Evolutionary conservation across 2,888 invertebrate genomes (phyloP).

Genomic region (Diaperis boleti): DNA sequence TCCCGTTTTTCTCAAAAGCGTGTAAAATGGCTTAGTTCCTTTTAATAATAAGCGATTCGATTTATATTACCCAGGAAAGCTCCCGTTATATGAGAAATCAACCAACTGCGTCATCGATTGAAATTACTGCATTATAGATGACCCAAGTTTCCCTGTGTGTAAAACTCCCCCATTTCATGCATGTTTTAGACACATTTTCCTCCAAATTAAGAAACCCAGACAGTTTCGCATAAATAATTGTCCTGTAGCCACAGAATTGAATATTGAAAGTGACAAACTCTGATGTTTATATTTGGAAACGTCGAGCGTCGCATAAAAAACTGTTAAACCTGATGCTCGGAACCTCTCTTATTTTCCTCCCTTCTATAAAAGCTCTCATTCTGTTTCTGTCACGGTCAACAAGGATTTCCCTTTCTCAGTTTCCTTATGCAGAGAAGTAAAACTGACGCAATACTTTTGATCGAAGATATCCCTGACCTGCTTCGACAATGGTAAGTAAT

Average conservation of each 20-base stretch:
- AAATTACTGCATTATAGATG: slow-evolving; percentile 4
- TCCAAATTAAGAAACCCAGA: too few relatives aligned
- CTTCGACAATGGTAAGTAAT: slow-evolving; percentile 45
- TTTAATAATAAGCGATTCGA: too few relatives aligned
- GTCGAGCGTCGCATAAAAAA: slow-evolving; percentile 4
- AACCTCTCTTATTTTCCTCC: slow-evolving; percentile 23
- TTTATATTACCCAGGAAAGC: too few relatives aligned
- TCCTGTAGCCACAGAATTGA: too few relatives aligned
- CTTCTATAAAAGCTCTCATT: slow-evolving; percentile 29
- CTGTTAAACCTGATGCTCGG: slow-evolving; percentile 25
- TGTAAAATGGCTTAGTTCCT: too few relatives aligned
- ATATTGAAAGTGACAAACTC: too few relatives aligned
- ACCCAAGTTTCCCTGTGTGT: background rate
- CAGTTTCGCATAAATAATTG: too few relatives aligned
- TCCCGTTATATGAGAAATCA: background rate
- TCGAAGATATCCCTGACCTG: slow-evolving; percentile 48
- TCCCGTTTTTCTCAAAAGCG: too few relatives aligned
- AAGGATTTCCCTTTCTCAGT: slow-evolving; percentile 62
- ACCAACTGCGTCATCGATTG: slow-evolving; percentile 8
- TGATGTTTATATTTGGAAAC: slow-evolving; percentile 17
- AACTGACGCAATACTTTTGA: slow-evolving; percentile 50
- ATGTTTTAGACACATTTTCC: too few relatives aligned
- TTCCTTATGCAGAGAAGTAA: slow-evolving; percentile 56
- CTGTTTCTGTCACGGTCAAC: slow-evolving; percentile 47
- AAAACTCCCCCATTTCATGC: slow-evolving; percentile 2